Conservation (phyloP, 2,113 vertebrate genomes). For the Chunga burmeisteri region DNA sequence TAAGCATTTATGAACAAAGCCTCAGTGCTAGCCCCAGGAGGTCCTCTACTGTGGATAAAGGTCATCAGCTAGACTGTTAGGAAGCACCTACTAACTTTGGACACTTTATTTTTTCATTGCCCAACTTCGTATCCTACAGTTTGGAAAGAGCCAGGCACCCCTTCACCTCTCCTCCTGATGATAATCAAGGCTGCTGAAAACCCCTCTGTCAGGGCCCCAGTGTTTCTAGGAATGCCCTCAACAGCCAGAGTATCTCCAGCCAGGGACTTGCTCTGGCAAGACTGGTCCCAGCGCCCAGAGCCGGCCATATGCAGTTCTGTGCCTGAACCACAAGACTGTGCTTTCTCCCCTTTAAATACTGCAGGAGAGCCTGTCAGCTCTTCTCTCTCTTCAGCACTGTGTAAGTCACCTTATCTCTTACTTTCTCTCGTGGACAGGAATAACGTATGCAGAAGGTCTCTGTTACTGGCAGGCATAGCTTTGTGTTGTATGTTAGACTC, state of each 20-base stretch:
- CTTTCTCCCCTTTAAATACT: conserved; percentile 31
- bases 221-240: rapidly evolving
- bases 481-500: not conserved
- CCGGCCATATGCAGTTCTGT: not conserved
- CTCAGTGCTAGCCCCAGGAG: conserved; percentile 5
- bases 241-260: not conserved
- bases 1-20: conserved; percentile 51
- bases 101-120: not conserved
- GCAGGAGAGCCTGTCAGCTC: not conserved
- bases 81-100: not conserved
- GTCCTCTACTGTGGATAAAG: not conserved
- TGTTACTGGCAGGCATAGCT: not conserved
- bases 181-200: not conserved
- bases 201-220: rapidly evolving
- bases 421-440: not conserved
- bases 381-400: not conserved
- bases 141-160: not conserved
- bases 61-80: conserved; percentile 22
- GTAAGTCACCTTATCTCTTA: not conserved
- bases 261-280: not conserved
- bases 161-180: not conserved
- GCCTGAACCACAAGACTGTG: conserved; percentile 52
- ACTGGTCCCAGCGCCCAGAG: not conserved
- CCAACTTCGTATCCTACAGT: not conserved
- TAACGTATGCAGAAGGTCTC: not conserved